A percentile compares a stretch with the other conserved stretches of the same genome.
phyloP scores from a whole-genome alignment of 2,797 vertebrate species.

The Melanotaenia maccullochi region DNA sequence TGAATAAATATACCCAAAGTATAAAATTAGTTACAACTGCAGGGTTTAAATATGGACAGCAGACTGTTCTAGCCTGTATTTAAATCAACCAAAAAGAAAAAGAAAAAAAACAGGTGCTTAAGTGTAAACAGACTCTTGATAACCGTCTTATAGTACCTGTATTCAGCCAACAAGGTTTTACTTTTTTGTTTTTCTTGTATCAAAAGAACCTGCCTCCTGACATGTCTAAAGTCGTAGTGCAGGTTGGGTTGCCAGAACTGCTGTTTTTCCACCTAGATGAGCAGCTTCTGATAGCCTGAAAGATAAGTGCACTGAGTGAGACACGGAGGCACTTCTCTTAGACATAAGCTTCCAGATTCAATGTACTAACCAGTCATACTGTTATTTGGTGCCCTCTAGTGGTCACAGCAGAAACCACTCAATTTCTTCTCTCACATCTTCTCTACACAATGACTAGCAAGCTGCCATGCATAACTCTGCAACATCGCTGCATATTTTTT shows the following conservation, averaged over 20 bases:
- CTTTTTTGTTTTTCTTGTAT: neutral
- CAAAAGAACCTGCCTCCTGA: neutral
- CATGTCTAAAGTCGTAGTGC: neutral
- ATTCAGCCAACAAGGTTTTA: neutral
- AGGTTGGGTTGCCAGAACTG: neutral
- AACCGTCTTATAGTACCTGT: no score
- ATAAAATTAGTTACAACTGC: no score
- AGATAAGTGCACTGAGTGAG: neutral
- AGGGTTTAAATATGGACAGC: no score
- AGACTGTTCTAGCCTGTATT: no score
- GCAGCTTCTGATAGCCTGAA: neutral
- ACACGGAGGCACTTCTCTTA: neutral
- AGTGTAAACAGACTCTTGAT: no score
- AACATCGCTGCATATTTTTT: neutral
- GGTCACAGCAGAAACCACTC: neutral
- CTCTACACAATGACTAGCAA: neutral
- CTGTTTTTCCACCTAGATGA: neutral
- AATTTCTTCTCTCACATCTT: neutral
- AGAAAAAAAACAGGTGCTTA: no score
- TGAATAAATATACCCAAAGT: no score
- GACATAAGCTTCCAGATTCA: neutral
- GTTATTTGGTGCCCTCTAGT: conserved; percentile 44
- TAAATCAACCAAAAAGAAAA: no score
- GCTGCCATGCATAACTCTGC: neutral
- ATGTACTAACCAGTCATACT: conserved; percentile 2